phyloP scores from a whole-genome alignment of 2,113 vertebrate genomes.

The Geococcyx californianus region DNA sequence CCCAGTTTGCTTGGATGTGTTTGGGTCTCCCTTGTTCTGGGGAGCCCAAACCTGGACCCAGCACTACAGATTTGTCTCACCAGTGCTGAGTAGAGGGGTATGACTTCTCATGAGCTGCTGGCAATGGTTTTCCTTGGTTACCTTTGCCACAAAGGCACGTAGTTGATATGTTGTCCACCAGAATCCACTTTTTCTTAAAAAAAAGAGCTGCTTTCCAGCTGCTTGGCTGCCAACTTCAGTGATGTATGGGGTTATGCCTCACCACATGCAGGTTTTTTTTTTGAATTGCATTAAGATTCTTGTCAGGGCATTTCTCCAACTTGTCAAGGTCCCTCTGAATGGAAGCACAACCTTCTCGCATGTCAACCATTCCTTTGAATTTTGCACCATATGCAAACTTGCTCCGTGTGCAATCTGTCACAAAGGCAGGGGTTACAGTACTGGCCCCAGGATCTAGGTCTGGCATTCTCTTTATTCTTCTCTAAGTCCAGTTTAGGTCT shows the following conservation, averaged over 20 bases:
- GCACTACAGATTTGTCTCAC: background rate
- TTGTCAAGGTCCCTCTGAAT: background rate
- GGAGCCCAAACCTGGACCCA: background rate
- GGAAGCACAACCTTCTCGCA: background rate
- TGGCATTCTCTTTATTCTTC: background rate
- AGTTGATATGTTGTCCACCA: background rate
- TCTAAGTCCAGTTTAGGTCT: background rate
- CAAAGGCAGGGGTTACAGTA: background rate
- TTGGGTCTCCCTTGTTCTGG: too few relatives aligned
- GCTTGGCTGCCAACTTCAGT: background rate
- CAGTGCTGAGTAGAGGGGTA: background rate
- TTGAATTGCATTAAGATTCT: background rate
- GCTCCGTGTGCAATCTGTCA: background rate
- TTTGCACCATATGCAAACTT: background rate
- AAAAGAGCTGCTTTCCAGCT: background rate
- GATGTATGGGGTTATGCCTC: background rate
- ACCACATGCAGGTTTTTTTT: background rate
- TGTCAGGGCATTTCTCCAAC: background rate
- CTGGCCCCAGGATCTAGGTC: background rate
- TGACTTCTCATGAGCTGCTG: background rate
- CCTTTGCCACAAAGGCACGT: background rate
- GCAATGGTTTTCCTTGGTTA: background rate
- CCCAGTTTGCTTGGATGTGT: too few relatives aligned
- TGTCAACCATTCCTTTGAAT: background rate
- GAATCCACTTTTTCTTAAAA: background rate